Conservation (phyloP, 2,888 invertebrate species). For the Drosophila kambysellisi region DNA sequence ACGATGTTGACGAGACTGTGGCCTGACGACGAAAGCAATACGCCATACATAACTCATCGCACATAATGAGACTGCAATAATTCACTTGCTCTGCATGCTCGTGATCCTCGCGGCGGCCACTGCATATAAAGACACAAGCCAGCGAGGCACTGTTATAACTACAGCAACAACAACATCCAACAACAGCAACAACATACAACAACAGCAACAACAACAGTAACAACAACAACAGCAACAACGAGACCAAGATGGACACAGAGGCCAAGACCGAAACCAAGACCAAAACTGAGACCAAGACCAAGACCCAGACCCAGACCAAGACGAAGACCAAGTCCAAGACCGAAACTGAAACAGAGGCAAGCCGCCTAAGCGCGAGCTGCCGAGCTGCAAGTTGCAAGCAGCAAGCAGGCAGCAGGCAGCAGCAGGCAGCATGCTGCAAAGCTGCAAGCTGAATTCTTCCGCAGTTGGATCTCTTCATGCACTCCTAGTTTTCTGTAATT, state of each 20-base stretch:
- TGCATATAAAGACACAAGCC: slow-evolving; percentile 68
- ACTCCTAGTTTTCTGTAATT: slow-evolving; percentile 83
- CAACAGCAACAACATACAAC: slow-evolving; percentile 35
- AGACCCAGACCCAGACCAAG: slow-evolving; percentile 22
- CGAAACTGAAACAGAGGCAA: slow-evolving; percentile 37
- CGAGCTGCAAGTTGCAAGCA: neutral
- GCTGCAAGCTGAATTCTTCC: slow-evolving; percentile 36
- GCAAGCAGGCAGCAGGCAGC: neutral
- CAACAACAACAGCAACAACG: slow-evolving; percentile 28
- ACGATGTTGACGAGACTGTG: slow-evolving; percentile 61
- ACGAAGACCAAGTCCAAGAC: slow-evolving; percentile 25
- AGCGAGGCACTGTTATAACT: slow-evolving; percentile 60
- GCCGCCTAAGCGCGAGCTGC: slow-evolving; percentile 21
- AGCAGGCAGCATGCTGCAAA: neutral
- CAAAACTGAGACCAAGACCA: slow-evolving; percentile 29
- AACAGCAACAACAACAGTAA: slow-evolving; percentile 36
- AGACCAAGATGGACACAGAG: slow-evolving; percentile 17
- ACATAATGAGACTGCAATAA: slow-evolving; percentile 85
- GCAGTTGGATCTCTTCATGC: slow-evolving; percentile 80
- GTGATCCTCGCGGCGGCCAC: slow-evolving; percentile 67
- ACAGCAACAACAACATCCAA: slow-evolving; percentile 50
- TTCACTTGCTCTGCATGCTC: slow-evolving; percentile 82
- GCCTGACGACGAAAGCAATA: slow-evolving; percentile 82
- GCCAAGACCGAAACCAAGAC: slow-evolving; percentile 33
- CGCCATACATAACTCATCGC: slow-evolving; percentile 84